phyloP scores from a whole-genome alignment of 2,113 vertebrate genomes.

The Speoplatyrhinus poulsoni region DNA sequence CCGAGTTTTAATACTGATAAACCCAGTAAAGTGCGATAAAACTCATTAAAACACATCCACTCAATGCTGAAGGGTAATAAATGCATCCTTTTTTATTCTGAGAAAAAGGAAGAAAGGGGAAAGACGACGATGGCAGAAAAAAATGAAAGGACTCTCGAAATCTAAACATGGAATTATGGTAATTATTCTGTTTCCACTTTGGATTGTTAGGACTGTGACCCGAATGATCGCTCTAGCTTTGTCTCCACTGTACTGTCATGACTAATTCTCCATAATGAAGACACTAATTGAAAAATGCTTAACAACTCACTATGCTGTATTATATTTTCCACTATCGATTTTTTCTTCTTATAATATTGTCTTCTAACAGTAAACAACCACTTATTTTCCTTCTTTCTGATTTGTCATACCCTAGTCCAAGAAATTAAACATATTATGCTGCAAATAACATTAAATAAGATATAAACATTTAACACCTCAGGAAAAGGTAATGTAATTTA shows the following conservation, averaged over 20 bases:
- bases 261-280: conserved; percentile 40
- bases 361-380: too few relatives aligned
- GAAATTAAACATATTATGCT: too few relatives aligned
- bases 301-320: conserved; percentile 30
- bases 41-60: conserved; percentile 62
- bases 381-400: too few relatives aligned
- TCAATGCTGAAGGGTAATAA: conserved; percentile 39
- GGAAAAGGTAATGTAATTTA: too few relatives aligned
- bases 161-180: conserved; percentile 31
- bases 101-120: conserved; percentile 25
- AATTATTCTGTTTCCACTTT: conserved; percentile 49
- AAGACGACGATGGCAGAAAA: conserved; percentile 10
- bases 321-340: conserved; percentile 1
- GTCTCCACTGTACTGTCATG: conserved; percentile 5
- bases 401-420: too few relatives aligned
- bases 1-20: conserved; percentile 71
- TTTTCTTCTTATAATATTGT: too few relatives aligned
- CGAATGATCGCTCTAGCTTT: conserved; percentile 24
- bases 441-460: too few relatives aligned
- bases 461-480: too few relatives aligned
- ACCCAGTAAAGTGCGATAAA: conserved; percentile 66
- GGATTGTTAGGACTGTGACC: conserved; percentile 45
- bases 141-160: conserved; percentile 8
- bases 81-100: conserved; percentile 38
- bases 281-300: conserved; percentile 29